Percentiles rank a stretch among this genome's conserved stretches.
Evolutionary conservation across 2,888 invertebrate genomes (phyloP).

Genomic region (Bombylius major): DNA sequence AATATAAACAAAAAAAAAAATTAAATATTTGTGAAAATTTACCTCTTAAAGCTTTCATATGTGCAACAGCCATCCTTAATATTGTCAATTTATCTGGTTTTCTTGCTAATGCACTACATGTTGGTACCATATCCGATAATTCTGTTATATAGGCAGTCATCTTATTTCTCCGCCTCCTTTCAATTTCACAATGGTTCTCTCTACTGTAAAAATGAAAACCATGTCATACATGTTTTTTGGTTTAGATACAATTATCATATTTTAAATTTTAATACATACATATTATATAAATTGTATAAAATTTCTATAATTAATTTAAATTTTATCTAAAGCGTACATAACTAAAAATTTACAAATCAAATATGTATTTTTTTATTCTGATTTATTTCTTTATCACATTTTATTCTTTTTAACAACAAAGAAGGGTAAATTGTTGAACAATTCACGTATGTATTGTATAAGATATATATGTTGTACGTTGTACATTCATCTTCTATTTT

Average conservation of each 20-base stretch:
- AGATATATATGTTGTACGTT: too few species aligned
- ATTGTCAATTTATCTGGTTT: conserved; percentile 99
- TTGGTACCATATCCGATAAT: conserved; percentile 98
- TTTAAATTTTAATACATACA: background rate
- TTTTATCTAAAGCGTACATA: background rate
- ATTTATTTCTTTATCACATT: too few species aligned
- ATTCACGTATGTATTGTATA: too few species aligned
- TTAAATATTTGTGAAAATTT: conserved; percentile 21
- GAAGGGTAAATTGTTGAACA: too few species aligned
- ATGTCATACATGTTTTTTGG: background rate
- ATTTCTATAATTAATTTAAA: background rate
- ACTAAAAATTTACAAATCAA: too few species aligned
- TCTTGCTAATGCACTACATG: conserved; percentile 92
- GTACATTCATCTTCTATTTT: too few species aligned
- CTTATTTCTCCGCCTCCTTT: conserved; percentile 94
- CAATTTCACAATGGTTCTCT: conserved; percentile 99
- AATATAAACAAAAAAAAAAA: too few species aligned
- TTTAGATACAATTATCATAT: background rate
- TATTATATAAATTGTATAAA: background rate
- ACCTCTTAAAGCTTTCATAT: conserved; percentile 97
- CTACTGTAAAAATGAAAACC: conserved; percentile 48
- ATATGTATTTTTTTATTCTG: too few species aligned
- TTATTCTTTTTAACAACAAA: too few species aligned
- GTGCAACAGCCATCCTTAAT: conserved; percentile 97
- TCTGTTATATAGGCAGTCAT: conserved; percentile 99